A percentile compares a stretch with the other conserved stretches of the same genome.
These are phyloP conservation scores for Diaperis boleti DNA, from an alignment of 2,888 invertebrate genomes.

Conservation along the genomic window DNA sequence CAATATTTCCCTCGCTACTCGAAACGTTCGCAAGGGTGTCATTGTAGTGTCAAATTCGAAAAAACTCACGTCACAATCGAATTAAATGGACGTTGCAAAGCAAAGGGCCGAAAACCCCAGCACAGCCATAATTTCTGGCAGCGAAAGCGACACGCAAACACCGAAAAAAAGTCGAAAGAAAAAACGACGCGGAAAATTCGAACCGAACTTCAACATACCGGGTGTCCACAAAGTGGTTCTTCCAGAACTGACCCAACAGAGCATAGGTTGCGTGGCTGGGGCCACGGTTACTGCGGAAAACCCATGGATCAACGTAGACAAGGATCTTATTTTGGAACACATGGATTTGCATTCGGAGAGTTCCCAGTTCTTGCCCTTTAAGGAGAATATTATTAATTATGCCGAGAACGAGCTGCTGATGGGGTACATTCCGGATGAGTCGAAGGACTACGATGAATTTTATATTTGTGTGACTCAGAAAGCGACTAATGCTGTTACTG, in stretches of 20 bases:
- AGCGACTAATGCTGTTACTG: constrained; percentile 68
- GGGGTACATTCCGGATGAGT: constrained; percentile 76
- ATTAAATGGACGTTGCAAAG: neutral
- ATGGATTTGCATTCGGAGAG: constrained; percentile 71
- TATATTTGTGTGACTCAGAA: constrained; percentile 74
- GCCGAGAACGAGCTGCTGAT: constrained; percentile 69
- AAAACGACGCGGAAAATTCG: neutral
- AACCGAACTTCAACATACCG: constrained; percentile 66
- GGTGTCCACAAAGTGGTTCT: constrained; percentile 71
- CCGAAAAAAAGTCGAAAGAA: neutral
- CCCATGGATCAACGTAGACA: constrained; percentile 78
- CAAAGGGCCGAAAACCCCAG: neutral
- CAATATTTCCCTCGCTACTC: neutral
- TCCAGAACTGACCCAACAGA: constrained; percentile 71
- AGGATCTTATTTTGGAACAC: constrained; percentile 73
- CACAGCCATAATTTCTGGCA: neutral
- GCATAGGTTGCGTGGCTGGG: constrained; percentile 75
- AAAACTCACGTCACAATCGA: neutral
- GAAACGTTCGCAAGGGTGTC: too few relatives aligned
- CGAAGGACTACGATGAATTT: constrained; percentile 75
- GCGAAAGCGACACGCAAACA: neutral
- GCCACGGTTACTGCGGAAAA: constrained; percentile 78
- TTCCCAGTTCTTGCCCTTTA: constrained; percentile 67
- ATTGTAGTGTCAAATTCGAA: neutral
- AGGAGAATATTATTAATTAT: constrained; percentile 62